phyloP scores from a whole-genome alignment of 1,140 invertebrate genomes.

The Ceratosolen solmsi region DNA sequence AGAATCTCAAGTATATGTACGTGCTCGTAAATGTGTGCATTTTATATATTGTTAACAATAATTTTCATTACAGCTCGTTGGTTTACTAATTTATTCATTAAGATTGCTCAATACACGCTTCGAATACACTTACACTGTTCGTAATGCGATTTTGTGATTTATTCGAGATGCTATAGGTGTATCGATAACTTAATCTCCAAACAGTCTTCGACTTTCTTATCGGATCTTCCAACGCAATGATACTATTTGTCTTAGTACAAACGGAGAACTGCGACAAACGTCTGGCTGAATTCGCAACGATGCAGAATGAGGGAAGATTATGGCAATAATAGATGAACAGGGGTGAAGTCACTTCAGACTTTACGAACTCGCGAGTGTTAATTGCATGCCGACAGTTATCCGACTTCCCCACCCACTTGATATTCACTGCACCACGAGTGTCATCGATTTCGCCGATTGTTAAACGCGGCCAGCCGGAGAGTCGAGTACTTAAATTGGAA shows the following conservation, averaged over 20 bases:
- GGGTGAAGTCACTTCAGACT: neutral
- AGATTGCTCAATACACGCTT: neutral
- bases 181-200: too few species aligned
- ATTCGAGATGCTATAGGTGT: neutral
- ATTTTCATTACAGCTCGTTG: too few species aligned
- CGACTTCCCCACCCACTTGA: slow-evolving; percentile 23
- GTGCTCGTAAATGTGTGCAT: too few species aligned
- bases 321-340: slow-evolving; percentile 20
- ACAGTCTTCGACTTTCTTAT: too few species aligned
- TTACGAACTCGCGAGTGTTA: neutral
- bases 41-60: too few species aligned
- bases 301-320: slow-evolving; percentile 1
- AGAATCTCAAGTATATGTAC: too few species aligned
- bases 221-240: neutral
- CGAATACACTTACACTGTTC: neutral
- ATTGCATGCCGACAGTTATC: neutral
- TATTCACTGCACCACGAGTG: slow-evolving; percentile 16
- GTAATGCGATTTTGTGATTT: neutral
- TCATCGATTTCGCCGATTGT: slow-evolving; percentile 51
- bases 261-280: neutral
- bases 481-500: slow-evolving; percentile 47
- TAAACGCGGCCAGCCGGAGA: slow-evolving; percentile 29
- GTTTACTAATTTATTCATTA: slow-evolving; percentile 12
- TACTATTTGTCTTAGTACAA: neutral
- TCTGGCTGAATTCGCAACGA: neutral